A percentile compares a stretch with the other conserved stretches of the same genome.
Conservation (phyloP, 2,888 invertebrate species). For the Petrolisthes cinctipes region DNA sequence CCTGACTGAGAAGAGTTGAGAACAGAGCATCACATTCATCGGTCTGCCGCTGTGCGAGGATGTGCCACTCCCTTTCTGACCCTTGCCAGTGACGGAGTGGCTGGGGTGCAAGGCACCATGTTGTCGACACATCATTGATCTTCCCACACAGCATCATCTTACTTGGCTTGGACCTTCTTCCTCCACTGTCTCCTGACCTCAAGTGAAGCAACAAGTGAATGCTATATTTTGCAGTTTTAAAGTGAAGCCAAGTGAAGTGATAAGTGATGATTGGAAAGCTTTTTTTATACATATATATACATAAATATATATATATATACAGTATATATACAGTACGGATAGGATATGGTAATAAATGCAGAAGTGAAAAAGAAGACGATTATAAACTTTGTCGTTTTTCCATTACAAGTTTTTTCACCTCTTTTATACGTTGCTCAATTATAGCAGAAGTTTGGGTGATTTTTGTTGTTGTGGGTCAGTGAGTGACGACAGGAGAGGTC, state of each 20-base stretch:
- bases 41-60: too few relatives aligned
- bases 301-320: background rate
- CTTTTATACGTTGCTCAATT: slow-evolving; percentile 11
- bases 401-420: background rate
- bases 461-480: too few relatives aligned
- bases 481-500: too few relatives aligned
- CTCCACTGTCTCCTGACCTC: slow-evolving; percentile 14
- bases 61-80: too few relatives aligned
- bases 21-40: too few relatives aligned
- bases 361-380: background rate
- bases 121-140: background rate
- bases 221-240: background rate
- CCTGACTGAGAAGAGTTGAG: too few relatives aligned
- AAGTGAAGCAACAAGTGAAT: background rate
- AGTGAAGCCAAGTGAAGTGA: background rate
- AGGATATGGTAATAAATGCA: background rate
- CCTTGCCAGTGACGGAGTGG: too few relatives aligned
- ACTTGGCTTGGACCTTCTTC: slow-evolving; percentile 5
- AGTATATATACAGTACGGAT: background rate
- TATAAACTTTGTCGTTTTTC: slow-evolving; percentile 3
- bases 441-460: background rate
- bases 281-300: slow-evolving; percentile 17
- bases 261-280: slow-evolving; percentile 6
- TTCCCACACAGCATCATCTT: background rate
- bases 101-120: background rate